Base-by-base conservation (phyloP, 2,888 invertebrate genomes). In the Hecatera dysodea region DNA sequence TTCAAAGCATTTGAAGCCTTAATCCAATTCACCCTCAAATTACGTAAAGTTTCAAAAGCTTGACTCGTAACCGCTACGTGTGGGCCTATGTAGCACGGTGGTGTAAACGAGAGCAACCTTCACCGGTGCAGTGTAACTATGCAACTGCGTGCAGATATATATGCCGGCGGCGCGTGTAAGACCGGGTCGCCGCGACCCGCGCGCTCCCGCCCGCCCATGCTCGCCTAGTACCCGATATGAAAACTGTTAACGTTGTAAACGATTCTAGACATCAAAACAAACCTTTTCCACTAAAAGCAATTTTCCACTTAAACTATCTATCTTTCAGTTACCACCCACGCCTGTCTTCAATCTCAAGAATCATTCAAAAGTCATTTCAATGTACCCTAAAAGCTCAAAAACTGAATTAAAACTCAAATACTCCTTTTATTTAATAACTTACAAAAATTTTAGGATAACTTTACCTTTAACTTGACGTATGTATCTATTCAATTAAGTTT, bases 41-140 rank as follows among this genome's bases (percentile, higher is more conserved):
- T 93, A 94, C 93, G 92, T 92, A 94, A 93, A 93, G 91, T 92
- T 89, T 92, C 91, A 92, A 92, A 80, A 92, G 93, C 92, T 91
- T 88, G 90, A 90, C 88, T 90, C 82, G 88, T 88, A 87, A 89
- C 89, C 86, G 82, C 87, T 87, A 85, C 79, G 65, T 85, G 87
- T 79, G 75, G 81, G 81, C 88, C 87, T 89, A 87, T 89, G 88
- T 87, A 88, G 78, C 72, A 55, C 48, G 27, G 78, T 83, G 87
- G 88, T 93, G 93, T 94, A 93, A 93, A 87, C 89, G 89, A 91
- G 90, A 87, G 90, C 91, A 93, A 90, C 94, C 93, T 93, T 94
- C 93, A 84, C 86, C 88, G 87, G 90, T 91, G 92, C 93, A 92
- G 85, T 93, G 94, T 94, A 93, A 93, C 89, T 91, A 91, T 88